A percentile compares a stretch with the other conserved stretches of the same genome.
phyloP scores from a whole-genome alignment of 1,140 invertebrate species.

The Cydia pomonella region DNA sequence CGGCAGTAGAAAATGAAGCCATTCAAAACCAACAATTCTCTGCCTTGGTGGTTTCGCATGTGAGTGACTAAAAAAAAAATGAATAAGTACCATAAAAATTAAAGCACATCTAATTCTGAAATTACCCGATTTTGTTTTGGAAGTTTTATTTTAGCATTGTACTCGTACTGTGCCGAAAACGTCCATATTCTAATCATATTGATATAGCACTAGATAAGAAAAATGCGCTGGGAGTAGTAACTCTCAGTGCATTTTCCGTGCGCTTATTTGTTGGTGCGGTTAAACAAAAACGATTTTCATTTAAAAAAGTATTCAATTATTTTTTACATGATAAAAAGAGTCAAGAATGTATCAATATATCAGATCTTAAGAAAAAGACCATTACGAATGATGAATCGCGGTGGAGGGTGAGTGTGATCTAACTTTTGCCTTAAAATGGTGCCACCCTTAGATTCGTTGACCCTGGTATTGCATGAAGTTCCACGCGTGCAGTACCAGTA shows the following conservation, averaged over 20 bases:
- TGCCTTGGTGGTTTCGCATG: neutral
- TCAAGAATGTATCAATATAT: neutral
- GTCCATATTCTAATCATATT: too few species aligned
- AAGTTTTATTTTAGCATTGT: too few species aligned
- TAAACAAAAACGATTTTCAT: too few species aligned
- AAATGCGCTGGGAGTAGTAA: too few species aligned
- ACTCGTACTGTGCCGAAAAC: too few species aligned
- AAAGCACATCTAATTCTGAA: too few species aligned
- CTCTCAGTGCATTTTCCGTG: too few species aligned
- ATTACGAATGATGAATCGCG: neutral
- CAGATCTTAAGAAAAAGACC: neutral
- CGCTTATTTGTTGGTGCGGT: too few species aligned
- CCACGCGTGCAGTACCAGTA: neutral
- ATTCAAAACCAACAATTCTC: neutral
- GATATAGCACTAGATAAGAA: too few species aligned
- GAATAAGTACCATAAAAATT: neutral
- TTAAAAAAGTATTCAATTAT: too few species aligned
- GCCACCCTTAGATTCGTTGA: neutral
- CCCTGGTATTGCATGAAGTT: neutral
- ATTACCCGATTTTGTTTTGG: too few species aligned
- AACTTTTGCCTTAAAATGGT: neutral
- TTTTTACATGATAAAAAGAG: too few species aligned
- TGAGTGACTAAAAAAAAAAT: neutral
- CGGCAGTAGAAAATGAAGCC: neutral
- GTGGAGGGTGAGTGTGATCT: conserved; percentile 1